Evolutionary conservation across 1,140 invertebrate species (phyloP).

Genomic region (Arion vulgaris): DNA sequence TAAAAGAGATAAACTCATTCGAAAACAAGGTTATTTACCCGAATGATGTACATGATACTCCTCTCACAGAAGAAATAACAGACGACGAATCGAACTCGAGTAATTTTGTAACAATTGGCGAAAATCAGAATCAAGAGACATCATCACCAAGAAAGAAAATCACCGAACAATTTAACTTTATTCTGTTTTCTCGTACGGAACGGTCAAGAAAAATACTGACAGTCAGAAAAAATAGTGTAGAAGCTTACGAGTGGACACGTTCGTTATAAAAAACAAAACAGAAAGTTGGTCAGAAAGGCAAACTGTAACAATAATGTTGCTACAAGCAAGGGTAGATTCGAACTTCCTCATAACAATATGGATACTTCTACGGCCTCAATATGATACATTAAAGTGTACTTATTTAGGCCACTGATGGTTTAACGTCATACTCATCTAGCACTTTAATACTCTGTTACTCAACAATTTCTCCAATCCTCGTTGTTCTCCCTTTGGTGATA

Average conservation of each 20-base stretch:
- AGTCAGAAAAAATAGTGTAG: slow-evolving; percentile 38
- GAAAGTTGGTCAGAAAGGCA: neutral
- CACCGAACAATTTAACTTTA: neutral
- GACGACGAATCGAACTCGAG: too few species aligned
- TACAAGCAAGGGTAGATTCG: neutral
- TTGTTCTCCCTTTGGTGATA: too few species aligned
- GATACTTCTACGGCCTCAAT: too few species aligned
- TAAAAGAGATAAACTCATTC: neutral
- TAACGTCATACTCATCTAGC: too few species aligned
- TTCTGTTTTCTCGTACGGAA: neutral
- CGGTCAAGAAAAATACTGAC: neutral
- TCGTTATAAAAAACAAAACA: slow-evolving; percentile 25
- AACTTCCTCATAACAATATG: too few species aligned
- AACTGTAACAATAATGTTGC: neutral
- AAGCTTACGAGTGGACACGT: slow-evolving; percentile 27
- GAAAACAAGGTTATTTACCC: neutral
- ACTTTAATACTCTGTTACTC: too few species aligned
- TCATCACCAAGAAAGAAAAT: neutral
- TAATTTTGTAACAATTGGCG: too few species aligned
- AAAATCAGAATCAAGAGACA: neutral
- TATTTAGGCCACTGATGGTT: too few species aligned
- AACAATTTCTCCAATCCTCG: too few species aligned
- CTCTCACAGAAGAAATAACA: too few species aligned
- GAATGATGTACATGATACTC: too few species aligned
- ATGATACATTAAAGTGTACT: too few species aligned